These are phyloP conservation scores for Oophaga sylvatica DNA, from an alignment of 2,797 vertebrate species.

Conservation along the genomic window DNA sequence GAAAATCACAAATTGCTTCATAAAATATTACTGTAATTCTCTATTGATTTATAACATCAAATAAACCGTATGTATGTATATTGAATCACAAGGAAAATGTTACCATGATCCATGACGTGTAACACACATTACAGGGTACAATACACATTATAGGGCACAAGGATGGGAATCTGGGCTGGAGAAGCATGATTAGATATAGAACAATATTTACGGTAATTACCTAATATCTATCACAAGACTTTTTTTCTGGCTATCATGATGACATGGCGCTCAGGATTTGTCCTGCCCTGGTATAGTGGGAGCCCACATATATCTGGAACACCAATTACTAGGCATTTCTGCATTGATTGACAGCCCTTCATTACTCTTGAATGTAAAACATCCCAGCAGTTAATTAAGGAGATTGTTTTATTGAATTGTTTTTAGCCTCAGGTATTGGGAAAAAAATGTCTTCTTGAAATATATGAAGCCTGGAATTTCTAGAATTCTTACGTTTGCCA, in stretches of 20 bases:
- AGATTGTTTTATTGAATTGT: constrained; percentile 20
- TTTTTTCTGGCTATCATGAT: not conserved
- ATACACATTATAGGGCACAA: too few species aligned
- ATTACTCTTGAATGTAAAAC: not conserved
- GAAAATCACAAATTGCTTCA: too few species aligned
- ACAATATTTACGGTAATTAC: too few species aligned
- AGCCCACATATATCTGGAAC: not conserved
- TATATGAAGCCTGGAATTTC: not conserved
- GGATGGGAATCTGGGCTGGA: too few species aligned
- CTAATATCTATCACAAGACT: not conserved
- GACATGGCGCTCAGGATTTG: not conserved
- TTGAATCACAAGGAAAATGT: too few species aligned
- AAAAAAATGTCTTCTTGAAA: constrained; percentile 9
- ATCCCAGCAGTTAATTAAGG: constrained; percentile 13
- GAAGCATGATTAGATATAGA: too few species aligned
- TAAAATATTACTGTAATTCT: too few species aligned
- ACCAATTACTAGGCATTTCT: not conserved
- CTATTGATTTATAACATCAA: too few species aligned
- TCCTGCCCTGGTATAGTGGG: not conserved
- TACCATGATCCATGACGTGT: too few species aligned
- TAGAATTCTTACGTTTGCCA: not conserved
- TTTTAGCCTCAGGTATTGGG: not conserved
- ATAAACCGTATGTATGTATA: too few species aligned
- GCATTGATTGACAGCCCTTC: constrained; percentile 3
- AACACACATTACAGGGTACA: too few species aligned